Base-by-base conservation (phyloP, 2,797 vertebrate genomes). In the Melanotaenia trifasciata region DNA sequence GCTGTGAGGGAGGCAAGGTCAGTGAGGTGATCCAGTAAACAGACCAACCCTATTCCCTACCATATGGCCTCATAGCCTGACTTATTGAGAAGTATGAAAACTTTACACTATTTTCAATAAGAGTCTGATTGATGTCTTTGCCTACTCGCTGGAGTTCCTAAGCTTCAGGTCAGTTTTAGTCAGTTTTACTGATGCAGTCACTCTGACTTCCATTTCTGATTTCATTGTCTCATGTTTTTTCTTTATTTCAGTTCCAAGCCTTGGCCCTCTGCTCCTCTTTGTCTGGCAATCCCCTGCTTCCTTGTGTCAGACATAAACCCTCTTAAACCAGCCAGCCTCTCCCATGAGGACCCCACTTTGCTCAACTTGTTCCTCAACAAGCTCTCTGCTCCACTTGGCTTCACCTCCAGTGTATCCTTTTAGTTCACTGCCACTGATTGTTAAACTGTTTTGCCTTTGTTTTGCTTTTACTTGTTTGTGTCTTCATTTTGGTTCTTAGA, bases 1-100 rank as follows among this genome's bases (percentile, higher is more conserved):
- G 59, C 64, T 82, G 72, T 73, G 83, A 89, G 77, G 87, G 86
- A 89, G 88, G 85, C 51, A 57, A 80, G 85, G 84, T 79, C 80
- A 70, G 33, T 0, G 59, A 77, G 78, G 74, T 43, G 60, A 72
- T 47, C 53, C 68, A 65, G 82, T 81, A 73, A 90, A 86, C 74
- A 80, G 68, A 32, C 73, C 72, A 45, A 63, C 72, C 68, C 71
- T 38, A 60, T 81, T 80, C 73, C 75, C 85, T 87, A 75, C 65
- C 72, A 74, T 45, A 45, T 72, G 68, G 71, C 61, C 82, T 72
- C 32, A 26, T 40, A 38, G 45, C 28, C 65, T 43, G 10, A 66
- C 28, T n/a, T 22, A 54, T 36, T 14, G 0, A 3, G 0, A 12
- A 65, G 47, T 16, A 57, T 67, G 62, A 0, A 0, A 64, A 64